Evolutionary conservation across 1,140 invertebrate species (phyloP), one percentile per base, ranked within the genome.

Genomic region (Sitobion miscanthi): DNA sequence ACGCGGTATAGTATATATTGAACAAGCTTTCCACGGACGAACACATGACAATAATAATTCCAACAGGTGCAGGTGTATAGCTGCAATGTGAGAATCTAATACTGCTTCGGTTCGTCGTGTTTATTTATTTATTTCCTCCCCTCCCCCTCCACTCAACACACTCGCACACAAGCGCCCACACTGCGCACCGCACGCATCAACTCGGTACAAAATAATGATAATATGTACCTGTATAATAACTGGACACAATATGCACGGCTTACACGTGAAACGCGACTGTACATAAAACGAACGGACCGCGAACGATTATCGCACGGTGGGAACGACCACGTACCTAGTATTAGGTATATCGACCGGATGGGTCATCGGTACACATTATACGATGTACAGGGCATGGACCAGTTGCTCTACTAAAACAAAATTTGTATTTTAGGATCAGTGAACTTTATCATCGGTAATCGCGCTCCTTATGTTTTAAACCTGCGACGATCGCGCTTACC

Each of bases 1-100:
- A 14, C 6, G 17, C 49, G n/a, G 38, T 4, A 42, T 42, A 42
- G 2, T 42, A 47, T 47, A 11, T 49, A 35, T 5, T 6, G 20
- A 54, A 88, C n/a, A 54, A 88, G 49, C n/a, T 88, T 88, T 88
- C 49, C 49, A 88, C n/a, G 11, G 85, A 86, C 42, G 85, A 69
- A n/a, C 85, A 88, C 87, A 88, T 54, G 87, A 88, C 87, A 88
- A n/a, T 69, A 88, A 69, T 69, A 69, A 47, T 87, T 49, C 86
- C 6, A 89, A 89, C 87, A 89, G 87, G 87, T 89, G 87, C 57
- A 62, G 14, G 62, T 69, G 62, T 42, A 35, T 35, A 42, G 42
- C 62, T 69, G 30, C 35, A 11, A 89, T 57, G 87, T 89, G 87
- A 57, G 87, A 89, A 52, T 88, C 35, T 87, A 30, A 52, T 88